Evolutionary conservation across 2,113 vertebrate species (phyloP).

Genomic region (Poeciliopsis turrubarensis): DNA sequence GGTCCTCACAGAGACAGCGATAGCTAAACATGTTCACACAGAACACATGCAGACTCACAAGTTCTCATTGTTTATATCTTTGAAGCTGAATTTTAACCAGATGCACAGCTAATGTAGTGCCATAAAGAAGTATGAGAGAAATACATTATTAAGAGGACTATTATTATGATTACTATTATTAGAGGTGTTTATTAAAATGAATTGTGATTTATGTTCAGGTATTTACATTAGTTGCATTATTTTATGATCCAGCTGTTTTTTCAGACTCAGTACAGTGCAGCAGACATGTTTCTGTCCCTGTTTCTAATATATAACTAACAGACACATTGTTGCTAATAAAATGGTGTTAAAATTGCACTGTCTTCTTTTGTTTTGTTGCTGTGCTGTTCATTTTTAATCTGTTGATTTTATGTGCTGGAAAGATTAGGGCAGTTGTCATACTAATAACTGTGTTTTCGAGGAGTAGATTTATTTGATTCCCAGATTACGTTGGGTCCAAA

Average conservation of each 20-base stretch:
- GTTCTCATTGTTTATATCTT: constrained; percentile 48
- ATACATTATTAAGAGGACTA: constrained; percentile 53
- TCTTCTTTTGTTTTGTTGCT: not conserved
- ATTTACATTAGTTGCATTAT: constrained; percentile 69
- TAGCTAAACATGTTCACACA: constrained; percentile 12
- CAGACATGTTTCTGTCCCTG: constrained; percentile 77
- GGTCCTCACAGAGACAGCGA: constrained; percentile 22
- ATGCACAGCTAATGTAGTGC: constrained; percentile 71
- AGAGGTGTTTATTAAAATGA: constrained; percentile 70
- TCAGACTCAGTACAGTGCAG: constrained; percentile 70
- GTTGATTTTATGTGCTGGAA: not conserved
- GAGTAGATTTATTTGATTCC: not conserved
- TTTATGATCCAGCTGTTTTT: constrained; percentile 69
- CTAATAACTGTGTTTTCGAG: not conserved
- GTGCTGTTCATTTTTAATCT: not conserved
- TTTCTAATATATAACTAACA: constrained; percentile 78
- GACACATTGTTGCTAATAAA: constrained; percentile 84
- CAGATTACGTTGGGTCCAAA: not conserved
- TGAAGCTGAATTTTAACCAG: constrained; percentile 51
- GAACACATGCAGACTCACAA: constrained; percentile 34
- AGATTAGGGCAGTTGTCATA: not conserved
- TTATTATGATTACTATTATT: constrained; percentile 58
- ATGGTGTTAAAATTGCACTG: constrained; percentile 67
- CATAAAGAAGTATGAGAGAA: constrained; percentile 66
- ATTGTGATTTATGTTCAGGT: constrained; percentile 73